A percentile compares a stretch with the other conserved stretches of the same genome.
Conservation (phyloP, 1,140 invertebrate genomes). For the Sycobia sp. region DNA sequence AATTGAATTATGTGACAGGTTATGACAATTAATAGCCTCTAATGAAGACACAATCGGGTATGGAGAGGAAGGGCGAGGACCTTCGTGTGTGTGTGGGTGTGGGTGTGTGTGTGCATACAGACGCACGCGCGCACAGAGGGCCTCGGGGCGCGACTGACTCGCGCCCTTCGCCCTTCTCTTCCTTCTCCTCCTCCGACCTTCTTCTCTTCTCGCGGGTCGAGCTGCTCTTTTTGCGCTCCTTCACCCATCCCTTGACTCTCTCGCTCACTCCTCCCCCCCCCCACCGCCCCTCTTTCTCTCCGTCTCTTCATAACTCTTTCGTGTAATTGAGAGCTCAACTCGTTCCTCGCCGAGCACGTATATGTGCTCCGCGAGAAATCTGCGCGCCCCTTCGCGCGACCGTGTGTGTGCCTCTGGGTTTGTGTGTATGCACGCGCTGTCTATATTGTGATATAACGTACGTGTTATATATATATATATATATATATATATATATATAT, state of each 20-base stretch:
- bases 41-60: slow-evolving; percentile 55
- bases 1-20: slow-evolving; percentile 52
- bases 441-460: slow-evolving; percentile 19
- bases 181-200: slow-evolving; percentile 23
- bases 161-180: slow-evolving; percentile 38
- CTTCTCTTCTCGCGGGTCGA: slow-evolving; percentile 7
- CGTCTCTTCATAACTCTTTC: slow-evolving; percentile 52
- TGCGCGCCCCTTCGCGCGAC: too few relatives aligned
- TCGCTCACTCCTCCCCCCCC: slow-evolving; percentile 1
- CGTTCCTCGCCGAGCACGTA: slow-evolving; percentile 21
- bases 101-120: neutral
- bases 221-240: too few relatives aligned
- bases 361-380: too few relatives aligned
- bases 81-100: too few relatives aligned
- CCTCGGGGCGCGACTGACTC: neutral
- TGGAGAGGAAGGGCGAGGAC: too few relatives aligned
- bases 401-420: too few relatives aligned
- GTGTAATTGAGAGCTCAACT: slow-evolving; percentile 61
- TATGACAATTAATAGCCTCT: slow-evolving; percentile 57
- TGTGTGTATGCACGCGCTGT: too few relatives aligned
- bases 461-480: too few relatives aligned
- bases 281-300: neutral
- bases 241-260: too few relatives aligned
- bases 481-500: too few relatives aligned
- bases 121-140: neutral